Base-by-base conservation (phyloP, 23 tunicate genomes). In the Ciona savignyi region DNA sequence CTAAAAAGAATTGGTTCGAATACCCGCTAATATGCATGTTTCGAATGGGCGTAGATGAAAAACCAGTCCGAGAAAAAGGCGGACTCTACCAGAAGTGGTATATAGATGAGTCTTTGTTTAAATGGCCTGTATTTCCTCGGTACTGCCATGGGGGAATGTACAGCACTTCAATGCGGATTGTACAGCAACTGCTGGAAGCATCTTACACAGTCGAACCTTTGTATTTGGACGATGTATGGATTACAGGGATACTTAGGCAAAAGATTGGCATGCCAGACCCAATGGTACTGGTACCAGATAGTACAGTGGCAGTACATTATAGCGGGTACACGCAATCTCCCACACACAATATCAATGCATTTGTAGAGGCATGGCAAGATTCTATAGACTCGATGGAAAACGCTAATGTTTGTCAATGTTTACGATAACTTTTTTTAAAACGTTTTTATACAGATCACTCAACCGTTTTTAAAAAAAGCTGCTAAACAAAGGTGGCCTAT, bases 21-120 rank as follows among this genome's bases (percentile, higher is more conserved):
- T 81, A 74, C 32, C 86, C 86, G 3, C 42, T 81, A 19, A 70
- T 81, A 26, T 81, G 86, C 67, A 70, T 69, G 11, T 81, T 81
- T 26, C 25, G 24, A 1, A 74, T 29, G 27, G 86, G 86, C 6
- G 29, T 26, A 3, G 61, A 33, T 9, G 86, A 81, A 74, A 29
- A 33, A 27, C 80, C 80, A 2, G 79, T 81, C 24, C 73, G 86
- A n/a, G 25, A 25, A 3, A 49, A 6, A 1, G 60, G 35, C 25
- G 77, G 60, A 2, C n/a, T n/a, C n/a, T n/a, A n/a, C n/a, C n/a
- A n/a, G n/a, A 77, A 77, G 32, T 77, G 81, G 81, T 35, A 34
- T 25, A 20, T 77, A 19, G 23, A 35, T 1, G 33, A 35, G 27
- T n/a, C 21, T 4, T 25, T 67, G 35, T 77, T 22, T 33, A 33